Conservation (phyloP, 2,888 invertebrate genomes). For the Microplitis manilae region DNA sequence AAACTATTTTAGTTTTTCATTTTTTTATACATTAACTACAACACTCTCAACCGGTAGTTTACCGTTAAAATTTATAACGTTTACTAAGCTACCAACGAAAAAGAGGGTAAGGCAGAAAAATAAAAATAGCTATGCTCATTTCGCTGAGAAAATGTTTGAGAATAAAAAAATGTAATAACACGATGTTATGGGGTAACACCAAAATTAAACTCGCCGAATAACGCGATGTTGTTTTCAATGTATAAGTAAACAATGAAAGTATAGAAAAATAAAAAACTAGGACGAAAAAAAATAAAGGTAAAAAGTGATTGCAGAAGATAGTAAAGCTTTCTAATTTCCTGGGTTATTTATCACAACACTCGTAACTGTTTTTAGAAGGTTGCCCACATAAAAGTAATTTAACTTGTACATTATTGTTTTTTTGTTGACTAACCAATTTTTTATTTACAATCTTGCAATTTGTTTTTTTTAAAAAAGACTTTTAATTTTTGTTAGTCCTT, state of each 20-base stretch:
- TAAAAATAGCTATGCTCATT: slow-evolving; percentile 31
- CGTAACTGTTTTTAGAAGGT: slow-evolving; percentile 7
- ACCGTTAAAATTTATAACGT: slow-evolving; percentile 46
- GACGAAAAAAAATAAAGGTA: neutral
- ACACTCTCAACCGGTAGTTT: slow-evolving; percentile 8
- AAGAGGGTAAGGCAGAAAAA: neutral
- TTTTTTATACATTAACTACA: neutral
- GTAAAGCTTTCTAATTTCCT: slow-evolving; percentile 13
- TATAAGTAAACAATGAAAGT: slow-evolving; percentile 21
- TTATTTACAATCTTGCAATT: neutral
- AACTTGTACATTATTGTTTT: neutral
- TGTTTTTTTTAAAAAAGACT: neutral
- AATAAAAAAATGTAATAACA: slow-evolving; percentile 43
- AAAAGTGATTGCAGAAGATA: neutral
- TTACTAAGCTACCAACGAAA: slow-evolving; percentile 40
- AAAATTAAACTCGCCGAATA: slow-evolving; percentile 39
- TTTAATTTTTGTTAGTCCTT: neutral
- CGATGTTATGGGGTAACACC: slow-evolving; percentile 45
- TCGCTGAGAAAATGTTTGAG: slow-evolving; percentile 7
- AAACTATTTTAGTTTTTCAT: neutral
- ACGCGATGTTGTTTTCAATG: slow-evolving; percentile 18
- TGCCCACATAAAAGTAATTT: slow-evolving; percentile 34
- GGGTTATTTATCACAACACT: slow-evolving; percentile 33
- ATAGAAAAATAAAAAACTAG: slow-evolving; percentile 11
- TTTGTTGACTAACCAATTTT: neutral